Percentiles rank a stretch among this genome's conserved stretches.
These are phyloP conservation scores for Camponotus floridanus DNA, from an alignment of 1,140 invertebrate genomes.

Conservation along the genomic window DNA sequence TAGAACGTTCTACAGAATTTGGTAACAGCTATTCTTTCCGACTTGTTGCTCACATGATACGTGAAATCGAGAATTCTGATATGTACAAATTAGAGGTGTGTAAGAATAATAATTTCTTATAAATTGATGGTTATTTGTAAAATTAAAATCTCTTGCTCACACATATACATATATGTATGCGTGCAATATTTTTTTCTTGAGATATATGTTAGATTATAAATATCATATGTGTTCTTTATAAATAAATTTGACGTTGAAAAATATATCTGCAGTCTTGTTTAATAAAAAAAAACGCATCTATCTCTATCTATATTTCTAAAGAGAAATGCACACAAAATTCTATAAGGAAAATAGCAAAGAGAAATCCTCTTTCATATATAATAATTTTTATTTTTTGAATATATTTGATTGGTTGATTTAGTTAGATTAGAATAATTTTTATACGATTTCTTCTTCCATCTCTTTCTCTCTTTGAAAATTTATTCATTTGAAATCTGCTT, in stretches of 20 bases:
- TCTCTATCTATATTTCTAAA: background rate
- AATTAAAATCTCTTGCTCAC: background rate
- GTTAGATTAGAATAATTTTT: background rate
- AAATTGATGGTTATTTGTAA: background rate
- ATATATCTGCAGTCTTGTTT: background rate
- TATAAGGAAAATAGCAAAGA: background rate
- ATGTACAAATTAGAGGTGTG: background rate
- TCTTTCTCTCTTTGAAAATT: background rate
- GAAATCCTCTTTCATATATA: background rate
- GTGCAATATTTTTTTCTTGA: background rate
- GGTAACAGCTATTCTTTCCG: background rate
- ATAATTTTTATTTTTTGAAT: background rate
- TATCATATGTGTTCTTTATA: background rate
- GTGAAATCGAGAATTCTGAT: background rate
- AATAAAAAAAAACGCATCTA: no score
- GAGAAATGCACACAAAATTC: background rate
- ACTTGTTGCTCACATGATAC: background rate
- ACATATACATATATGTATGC: background rate
- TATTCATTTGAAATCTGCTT: conserved; percentile 18
- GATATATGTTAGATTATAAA: background rate
- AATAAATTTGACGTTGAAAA: background rate
- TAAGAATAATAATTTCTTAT: background rate
- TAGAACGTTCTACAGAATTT: conserved; percentile 48
- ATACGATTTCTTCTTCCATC: background rate
- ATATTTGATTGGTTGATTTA: background rate